A percentile compares a stretch with the other conserved stretches of the same genome.
These are phyloP conservation scores for Xerus rutilus DNA, from an alignment of 2,797 vertebrate genomes.

Conservation along the genomic window DNA sequence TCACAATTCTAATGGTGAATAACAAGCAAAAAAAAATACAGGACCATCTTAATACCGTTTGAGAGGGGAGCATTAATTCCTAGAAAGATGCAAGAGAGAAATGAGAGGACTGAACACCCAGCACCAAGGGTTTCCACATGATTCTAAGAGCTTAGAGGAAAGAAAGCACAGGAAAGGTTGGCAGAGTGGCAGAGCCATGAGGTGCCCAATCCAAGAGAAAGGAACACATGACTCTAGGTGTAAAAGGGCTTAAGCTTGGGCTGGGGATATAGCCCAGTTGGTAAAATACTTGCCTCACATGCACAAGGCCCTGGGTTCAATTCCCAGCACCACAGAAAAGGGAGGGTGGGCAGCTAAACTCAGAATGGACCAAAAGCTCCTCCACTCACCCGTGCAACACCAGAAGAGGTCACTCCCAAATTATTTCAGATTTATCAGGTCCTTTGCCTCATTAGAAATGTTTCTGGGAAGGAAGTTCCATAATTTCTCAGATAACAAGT, in stretches of 20 bases:
- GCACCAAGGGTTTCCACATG: neutral
- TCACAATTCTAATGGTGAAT: neutral
- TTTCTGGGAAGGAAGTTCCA: neutral
- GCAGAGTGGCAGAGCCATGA: neutral
- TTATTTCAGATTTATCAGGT: neutral
- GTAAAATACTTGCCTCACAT: no score
- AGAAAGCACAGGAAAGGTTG: neutral
- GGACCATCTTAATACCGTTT: neutral
- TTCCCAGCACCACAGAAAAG: no score
- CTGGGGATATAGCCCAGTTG: no score
- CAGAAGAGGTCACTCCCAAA: neutral
- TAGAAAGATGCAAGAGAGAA: neutral
- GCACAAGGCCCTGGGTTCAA: no score
- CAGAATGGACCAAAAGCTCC: neutral
- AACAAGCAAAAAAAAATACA: neutral
- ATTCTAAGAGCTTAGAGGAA: neutral
- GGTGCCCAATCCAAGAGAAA: neutral
- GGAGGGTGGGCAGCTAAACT: no score
- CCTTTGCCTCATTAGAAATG: neutral
- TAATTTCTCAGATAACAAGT: neutral
- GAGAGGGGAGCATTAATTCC: neutral
- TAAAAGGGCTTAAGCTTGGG: neutral
- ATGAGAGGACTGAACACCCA: neutral
- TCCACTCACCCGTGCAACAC: neutral
- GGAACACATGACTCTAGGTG: neutral